Conservation (phyloP, 23 tunicate species). For the Halocynthia roretzi region DNA sequence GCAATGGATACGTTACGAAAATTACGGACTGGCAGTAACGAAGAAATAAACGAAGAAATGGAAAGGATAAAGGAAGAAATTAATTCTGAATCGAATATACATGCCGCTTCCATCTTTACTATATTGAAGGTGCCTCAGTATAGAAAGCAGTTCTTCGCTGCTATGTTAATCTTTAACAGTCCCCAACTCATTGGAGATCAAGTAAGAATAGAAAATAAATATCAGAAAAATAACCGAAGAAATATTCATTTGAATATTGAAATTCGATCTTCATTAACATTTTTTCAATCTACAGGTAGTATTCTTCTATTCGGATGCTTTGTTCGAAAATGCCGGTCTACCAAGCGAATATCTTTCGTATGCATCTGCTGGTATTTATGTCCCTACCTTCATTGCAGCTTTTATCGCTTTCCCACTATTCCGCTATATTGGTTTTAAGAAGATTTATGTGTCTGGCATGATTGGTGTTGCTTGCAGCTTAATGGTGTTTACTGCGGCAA, state of each 20-base stretch:
- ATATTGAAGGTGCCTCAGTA: background rate
- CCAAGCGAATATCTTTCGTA: slow-evolving; percentile 1
- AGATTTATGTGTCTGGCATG: background rate
- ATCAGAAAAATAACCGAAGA: background rate
- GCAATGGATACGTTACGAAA: background rate
- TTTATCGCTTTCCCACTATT: background rate
- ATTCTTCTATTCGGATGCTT: background rate
- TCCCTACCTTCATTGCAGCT: background rate
- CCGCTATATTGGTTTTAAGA: background rate
- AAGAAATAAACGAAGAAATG: background rate
- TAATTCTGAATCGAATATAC: background rate
- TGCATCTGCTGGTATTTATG: slow-evolving; percentile 5
- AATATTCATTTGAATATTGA: background rate
- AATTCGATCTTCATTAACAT: background rate
- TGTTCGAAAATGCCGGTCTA: background rate
- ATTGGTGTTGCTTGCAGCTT: background rate
- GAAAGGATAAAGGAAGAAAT: background rate
- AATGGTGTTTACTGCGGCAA: background rate
- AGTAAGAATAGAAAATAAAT: background rate
- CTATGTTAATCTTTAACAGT: background rate
- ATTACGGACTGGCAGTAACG: background rate
- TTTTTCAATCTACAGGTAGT: background rate
- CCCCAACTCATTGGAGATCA: background rate
- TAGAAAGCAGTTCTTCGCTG: background rate
- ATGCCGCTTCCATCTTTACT: background rate